These are phyloP conservation scores for Lepus americanus DNA, from an alignment of 2,113 vertebrate genomes.

Conservation along the genomic window DNA sequence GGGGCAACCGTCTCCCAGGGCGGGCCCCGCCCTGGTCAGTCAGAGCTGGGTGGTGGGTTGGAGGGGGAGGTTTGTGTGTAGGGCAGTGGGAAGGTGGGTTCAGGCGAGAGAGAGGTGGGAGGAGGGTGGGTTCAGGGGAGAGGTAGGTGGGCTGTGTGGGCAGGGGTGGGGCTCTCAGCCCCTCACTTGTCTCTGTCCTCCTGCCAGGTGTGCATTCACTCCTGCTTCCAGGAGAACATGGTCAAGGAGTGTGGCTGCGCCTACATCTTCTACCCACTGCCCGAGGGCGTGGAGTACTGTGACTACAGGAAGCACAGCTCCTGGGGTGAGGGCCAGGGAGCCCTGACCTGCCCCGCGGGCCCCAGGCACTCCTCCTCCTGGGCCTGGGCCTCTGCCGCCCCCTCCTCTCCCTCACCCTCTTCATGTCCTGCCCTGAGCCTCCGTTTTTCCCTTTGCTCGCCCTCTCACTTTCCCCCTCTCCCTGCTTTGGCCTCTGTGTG, in stretches of 20 bases:
- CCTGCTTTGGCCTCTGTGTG: not conserved
- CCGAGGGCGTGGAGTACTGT: conserved; percentile 82
- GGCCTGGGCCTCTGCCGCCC: not conserved
- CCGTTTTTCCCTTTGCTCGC: not conserved
- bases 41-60: not conserved
- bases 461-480: not conserved
- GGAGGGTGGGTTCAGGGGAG: accelerated
- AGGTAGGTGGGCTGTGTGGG: not conserved
- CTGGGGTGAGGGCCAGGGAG: conserved; percentile 86
- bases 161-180: not conserved
- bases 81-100: not conserved
- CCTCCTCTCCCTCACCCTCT: not conserved
- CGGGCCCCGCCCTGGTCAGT: accelerated
- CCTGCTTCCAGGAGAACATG: conserved; percentile 91
- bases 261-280: conserved; percentile 89
- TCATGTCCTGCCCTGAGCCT: not conserved
- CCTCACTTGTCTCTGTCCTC: not conserved
- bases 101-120: accelerated
- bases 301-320: conserved; percentile 87
- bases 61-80: too few relatives aligned
- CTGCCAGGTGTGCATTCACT: conserved; percentile 89
- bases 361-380: not conserved
- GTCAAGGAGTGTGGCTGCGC: conserved; percentile 89
- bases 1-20: not conserved
- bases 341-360: not conserved